Conservation (phyloP, 30 jellyfish, hydroid and myxozoan species). For the Mastigias papua region DNA sequence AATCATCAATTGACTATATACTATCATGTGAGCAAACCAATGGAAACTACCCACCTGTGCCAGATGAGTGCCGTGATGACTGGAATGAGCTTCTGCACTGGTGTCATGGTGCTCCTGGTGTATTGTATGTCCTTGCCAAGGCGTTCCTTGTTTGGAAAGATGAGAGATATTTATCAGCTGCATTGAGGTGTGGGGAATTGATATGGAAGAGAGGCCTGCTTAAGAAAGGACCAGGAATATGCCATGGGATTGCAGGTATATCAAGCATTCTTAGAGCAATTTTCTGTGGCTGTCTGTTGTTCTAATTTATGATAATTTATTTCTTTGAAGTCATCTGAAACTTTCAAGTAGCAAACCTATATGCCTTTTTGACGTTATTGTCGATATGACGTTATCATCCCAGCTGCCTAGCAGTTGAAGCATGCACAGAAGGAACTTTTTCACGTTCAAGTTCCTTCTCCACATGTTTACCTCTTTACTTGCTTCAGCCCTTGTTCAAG, state of each 20-base stretch:
- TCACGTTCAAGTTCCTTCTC: too few species aligned
- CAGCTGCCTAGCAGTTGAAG: too few species aligned
- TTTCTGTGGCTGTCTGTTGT: too few species aligned
- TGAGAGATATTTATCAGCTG: conserved; percentile 85
- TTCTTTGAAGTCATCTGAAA: too few species aligned
- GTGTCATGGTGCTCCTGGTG: conserved; percentile 99
- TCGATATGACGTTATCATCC: too few species aligned
- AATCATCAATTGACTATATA: conserved; percentile 82
- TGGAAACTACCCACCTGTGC: conserved; percentile 93
- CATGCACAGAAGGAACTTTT: too few species aligned
- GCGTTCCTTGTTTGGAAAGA: conserved; percentile 96
- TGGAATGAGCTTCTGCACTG: conserved; percentile 97
- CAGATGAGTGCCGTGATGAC: conserved; percentile 94
- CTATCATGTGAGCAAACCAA: conserved; percentile 78
- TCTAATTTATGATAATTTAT: too few species aligned
- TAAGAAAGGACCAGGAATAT: conserved; percentile 98
- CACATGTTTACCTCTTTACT: too few species aligned
- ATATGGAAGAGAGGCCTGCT: conserved; percentile 94
- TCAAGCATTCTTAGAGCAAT: too few species aligned
- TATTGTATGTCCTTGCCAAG: conserved; percentile 81
- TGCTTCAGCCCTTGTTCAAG: too few species aligned
- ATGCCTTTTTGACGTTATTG: too few species aligned
- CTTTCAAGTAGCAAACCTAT: too few species aligned
- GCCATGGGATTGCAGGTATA: conserved; percentile 98
- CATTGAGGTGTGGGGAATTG: conserved; percentile 90